phyloP scores from a whole-genome alignment of 2,113 vertebrate species.

The Circaetus gallicus region DNA sequence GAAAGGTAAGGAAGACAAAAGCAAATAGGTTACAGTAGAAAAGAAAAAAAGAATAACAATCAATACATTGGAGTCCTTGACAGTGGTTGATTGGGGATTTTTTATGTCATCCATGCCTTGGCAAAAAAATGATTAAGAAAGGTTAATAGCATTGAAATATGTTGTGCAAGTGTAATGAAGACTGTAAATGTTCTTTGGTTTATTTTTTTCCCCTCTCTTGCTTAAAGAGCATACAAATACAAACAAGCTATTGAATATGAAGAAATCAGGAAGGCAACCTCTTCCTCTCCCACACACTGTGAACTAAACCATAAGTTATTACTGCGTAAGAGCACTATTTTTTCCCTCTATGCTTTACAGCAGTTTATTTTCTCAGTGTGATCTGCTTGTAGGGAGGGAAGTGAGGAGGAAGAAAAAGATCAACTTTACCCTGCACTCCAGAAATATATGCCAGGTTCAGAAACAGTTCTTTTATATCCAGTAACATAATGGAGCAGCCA shows the following conservation, averaged over 20 bases:
- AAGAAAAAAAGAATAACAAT: neutral
- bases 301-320: slow-evolving; percentile 26
- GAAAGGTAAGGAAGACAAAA: neutral
- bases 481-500: neutral
- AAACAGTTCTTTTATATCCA: neutral
- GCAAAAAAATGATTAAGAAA: neutral
- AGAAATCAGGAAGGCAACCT: slow-evolving; percentile 9
- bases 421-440: neutral
- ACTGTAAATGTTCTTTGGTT: neutral
- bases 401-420: neutral
- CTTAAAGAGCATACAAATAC: neutral
- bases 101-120: neutral
- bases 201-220: neutral
- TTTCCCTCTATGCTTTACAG: neutral
- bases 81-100: neutral
- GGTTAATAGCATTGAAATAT: neutral
- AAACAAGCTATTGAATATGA: slow-evolving; percentile 10
- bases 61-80: neutral
- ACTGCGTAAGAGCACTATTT: neutral
- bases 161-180: neutral
- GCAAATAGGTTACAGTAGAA: neutral
- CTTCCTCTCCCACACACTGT: slow-evolving; percentile 31
- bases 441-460: neutral
- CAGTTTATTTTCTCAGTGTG: slow-evolving; percentile 30
- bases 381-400: neutral